A percentile compares a stretch with the other conserved stretches of the same genome.
Evolutionary conservation across 1,140 invertebrate genomes (phyloP).

Genomic region (Scylla paramamosain): DNA sequence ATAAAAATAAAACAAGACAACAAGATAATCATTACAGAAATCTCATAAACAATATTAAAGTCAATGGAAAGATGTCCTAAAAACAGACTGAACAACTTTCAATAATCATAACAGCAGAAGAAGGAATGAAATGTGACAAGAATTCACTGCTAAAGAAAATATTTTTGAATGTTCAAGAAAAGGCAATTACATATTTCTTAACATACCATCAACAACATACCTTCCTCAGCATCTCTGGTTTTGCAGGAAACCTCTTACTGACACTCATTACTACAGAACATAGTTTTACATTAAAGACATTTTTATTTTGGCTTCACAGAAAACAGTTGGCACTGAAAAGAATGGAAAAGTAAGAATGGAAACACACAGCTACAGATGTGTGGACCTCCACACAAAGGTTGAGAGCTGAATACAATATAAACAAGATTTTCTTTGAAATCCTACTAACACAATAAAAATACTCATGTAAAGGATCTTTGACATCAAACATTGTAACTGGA

Average conservation of each 20-base stretch:
- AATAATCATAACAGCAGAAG: background rate
- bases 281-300: background rate
- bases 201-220: background rate
- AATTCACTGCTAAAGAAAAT: background rate
- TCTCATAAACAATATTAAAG: background rate
- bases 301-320: background rate
- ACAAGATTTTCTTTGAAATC: background rate
- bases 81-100: background rate
- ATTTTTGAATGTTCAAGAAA: background rate
- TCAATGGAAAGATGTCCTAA: background rate
- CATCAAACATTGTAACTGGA: background rate
- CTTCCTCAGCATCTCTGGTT: conserved; percentile 8
- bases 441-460: background rate
- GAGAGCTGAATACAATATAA: background rate
- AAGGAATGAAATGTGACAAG: background rate
- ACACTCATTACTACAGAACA: background rate
- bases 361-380: background rate
- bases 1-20: background rate
- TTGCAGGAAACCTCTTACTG: background rate
- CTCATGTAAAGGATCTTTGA: background rate
- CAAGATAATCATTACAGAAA: background rate
- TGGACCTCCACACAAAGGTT: background rate
- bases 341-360: background rate
- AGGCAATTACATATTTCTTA: background rate
- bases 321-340: background rate